Conservation (phyloP, 2,797 vertebrate genomes). For the Limosa lapponica region DNA sequence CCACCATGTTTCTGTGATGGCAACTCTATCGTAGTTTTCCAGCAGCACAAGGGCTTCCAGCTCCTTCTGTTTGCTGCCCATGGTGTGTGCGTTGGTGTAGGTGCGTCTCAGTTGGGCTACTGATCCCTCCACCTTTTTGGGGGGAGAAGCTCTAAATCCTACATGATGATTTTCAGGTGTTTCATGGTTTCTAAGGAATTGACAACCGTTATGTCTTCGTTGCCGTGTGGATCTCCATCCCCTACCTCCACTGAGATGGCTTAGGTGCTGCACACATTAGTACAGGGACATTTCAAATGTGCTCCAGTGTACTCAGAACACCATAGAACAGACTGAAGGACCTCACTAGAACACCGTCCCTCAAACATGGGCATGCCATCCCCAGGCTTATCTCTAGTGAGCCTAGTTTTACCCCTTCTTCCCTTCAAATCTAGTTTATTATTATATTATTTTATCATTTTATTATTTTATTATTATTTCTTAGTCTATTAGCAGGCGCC, state of each 20-base stretch:
- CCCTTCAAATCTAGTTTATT: neutral
- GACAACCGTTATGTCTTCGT: neutral
- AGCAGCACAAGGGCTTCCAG: neutral
- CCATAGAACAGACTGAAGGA: neutral
- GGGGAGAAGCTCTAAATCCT: neutral
- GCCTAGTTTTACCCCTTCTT: neutral
- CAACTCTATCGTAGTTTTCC: neutral
- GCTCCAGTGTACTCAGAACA: too few species aligned
- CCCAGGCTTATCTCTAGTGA: neutral
- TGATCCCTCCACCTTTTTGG: neutral
- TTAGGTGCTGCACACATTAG: neutral
- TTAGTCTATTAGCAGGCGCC: neutral
- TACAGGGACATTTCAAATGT: neutral
- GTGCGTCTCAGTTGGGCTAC: neutral
- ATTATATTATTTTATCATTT: too few species aligned
- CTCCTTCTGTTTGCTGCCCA: neutral
- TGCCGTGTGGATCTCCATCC: too few species aligned
- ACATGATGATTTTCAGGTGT: neutral
- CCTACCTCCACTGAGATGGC: neutral
- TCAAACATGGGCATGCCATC: neutral
- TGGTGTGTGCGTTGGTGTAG: rapidly evolving
- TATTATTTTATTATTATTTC: neutral
- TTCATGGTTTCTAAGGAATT: neutral
- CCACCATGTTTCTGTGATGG: rapidly evolving
- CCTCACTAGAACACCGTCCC: neutral